Base-by-base conservation (phyloP, 2,888 invertebrate species). In the Acanthacorydalis orientalis region DNA sequence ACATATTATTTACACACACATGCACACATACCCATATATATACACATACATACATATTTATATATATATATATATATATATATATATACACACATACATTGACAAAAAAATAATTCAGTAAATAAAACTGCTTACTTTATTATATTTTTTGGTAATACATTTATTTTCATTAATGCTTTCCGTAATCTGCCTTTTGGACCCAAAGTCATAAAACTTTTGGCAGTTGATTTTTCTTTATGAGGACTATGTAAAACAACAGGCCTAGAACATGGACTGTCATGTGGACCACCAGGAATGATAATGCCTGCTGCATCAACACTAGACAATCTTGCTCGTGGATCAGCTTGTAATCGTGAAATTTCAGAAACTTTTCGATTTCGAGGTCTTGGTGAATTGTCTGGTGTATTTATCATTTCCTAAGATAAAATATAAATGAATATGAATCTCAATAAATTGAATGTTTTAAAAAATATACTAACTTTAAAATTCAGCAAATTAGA, bases 401-500 rank as follows among this genome's bases (percentile, higher is more conserved):
- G 83, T 59, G 81, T 76, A 53, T 77, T 74, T 47, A 81, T 63
- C 78, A 82, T 79, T 63, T 82, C 80, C 62, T 47, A 15, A n/a
- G 34, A 43, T 15, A 47, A 34, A 46, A 46, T 45, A 23, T 10
- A 12, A 40, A 31, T 39, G 8, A 37, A 46, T 34, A 31, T 33
- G 40, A 23, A n/a, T n/a, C n/a, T n/a, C 23, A 10, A 11, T 9
- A 31, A 46, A 56, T 57, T 60, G 56, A 62, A 40, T 12, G 9
- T 31, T 31, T 31, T 11, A 31, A 9, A 9, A 4, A 43, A 12
- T 53, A 77, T 63, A 68, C 77, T 76, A 63, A 77, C 76, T 54
- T 82, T 82, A 58, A 82, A 82, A 64, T 89, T 86, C 61, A 95
- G 74, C 58, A 97, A 75, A 72, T 98, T 98, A 59, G 92, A 95